These are phyloP conservation scores for Cydia pomonella DNA, from an alignment of 1,140 invertebrate genomes.

Conservation along the genomic window DNA sequence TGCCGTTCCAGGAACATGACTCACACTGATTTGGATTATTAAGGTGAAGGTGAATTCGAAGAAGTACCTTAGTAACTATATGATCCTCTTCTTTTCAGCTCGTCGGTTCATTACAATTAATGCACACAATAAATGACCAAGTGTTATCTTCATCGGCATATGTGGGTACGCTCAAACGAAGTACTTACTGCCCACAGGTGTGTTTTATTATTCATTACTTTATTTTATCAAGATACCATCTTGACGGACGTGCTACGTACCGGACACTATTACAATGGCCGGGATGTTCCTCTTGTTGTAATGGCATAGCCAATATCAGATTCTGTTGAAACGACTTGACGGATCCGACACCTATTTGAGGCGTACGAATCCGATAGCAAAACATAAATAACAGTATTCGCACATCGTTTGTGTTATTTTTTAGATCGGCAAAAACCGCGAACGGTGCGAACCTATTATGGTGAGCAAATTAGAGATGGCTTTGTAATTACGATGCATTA, in stretches of 20 bases:
- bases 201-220: slow-evolving; percentile 70
- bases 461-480: slow-evolving; percentile 60
- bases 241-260: slow-evolving; percentile 64
- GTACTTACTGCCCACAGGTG: slow-evolving; percentile 47
- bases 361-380: slow-evolving; percentile 65
- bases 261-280: slow-evolving; percentile 65
- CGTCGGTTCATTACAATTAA: slow-evolving; percentile 26
- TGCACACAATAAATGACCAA: slow-evolving; percentile 52
- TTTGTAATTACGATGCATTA: slow-evolving; percentile 64
- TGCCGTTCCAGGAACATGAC: slow-evolving; percentile 17
- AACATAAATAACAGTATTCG: slow-evolving; percentile 72
- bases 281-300: slow-evolving; percentile 61
- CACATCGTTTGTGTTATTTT: slow-evolving; percentile 54
- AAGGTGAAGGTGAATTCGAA: slow-evolving; percentile 3
- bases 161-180: slow-evolving; percentile 51
- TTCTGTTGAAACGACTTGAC: slow-evolving; percentile 40
- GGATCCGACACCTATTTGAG: slow-evolving; percentile 55
- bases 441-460: slow-evolving; percentile 59
- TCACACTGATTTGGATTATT: not conserved
- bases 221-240: slow-evolving; percentile 70
- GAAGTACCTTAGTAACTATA: slow-evolving; percentile 16
- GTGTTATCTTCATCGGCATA: slow-evolving; percentile 63
- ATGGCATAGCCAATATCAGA: slow-evolving; percentile 64
- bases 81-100: slow-evolving; percentile 12
- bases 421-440: slow-evolving; percentile 54